Evolutionary conservation across 2,888 invertebrate species (phyloP), one percentile per base, ranked within the genome.

Genomic region (Argyresthia goedartella): DNA sequence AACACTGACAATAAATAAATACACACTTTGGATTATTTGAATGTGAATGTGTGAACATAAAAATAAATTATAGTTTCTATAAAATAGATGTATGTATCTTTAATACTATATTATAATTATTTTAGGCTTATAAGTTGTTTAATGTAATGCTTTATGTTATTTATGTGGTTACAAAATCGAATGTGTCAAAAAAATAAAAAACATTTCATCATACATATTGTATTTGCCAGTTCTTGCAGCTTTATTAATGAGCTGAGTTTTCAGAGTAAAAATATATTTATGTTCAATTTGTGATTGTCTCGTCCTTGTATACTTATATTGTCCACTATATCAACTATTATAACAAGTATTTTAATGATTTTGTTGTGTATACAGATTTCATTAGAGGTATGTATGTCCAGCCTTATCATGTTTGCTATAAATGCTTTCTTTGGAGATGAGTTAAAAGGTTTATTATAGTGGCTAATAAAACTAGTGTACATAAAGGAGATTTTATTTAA

Each of bases 391-490:
- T 25, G 25, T 25, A 4, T 25, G 25, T 25, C 25, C 25, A 25
- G 25, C 25, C 25, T 25, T 25, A 25, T 25, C 25, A 25, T 33
- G 49, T n/a, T 36, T 39, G 49, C 49, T 49, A 39, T 35, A 15
- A 35, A 68, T 68, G 69, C 70, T 73, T 25, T 58, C 70, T 73
- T 25, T 58, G 62, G 62, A 63, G 25, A 25, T 25, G 58, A 67
- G 64, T 67, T 67, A 66, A 69, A 67, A 62, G 54, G 56, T 54
- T 62, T 59, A 71, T 64, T 58, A 69, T 72, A 75, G 69, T 73
- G 74, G 76, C 69, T 76, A 84, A 81, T 82, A 82, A 81, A 84
- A 62, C 61, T 69, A 74, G 75, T 81, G 81, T 84, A 85, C 78
- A 82, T 79, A 74, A 70, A 56, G 60, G 66, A 67, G 66, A 62